These are phyloP conservation scores for Corbicula japonica DNA, from an alignment of 2,888 invertebrate genomes.

Conservation along the genomic window DNA sequence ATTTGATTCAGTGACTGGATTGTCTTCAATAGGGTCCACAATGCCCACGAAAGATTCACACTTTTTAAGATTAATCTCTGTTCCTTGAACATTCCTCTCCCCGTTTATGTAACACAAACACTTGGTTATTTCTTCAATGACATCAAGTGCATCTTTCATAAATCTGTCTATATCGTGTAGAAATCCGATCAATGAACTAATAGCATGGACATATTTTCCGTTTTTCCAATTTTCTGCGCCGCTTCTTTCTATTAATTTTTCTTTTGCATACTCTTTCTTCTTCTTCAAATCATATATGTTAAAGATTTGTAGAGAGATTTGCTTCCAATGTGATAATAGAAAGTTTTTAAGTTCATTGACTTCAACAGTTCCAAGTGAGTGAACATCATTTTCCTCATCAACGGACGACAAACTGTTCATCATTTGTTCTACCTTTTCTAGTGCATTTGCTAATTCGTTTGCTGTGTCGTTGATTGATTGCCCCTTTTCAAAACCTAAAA, in stretches of 20 bases:
- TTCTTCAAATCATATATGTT: neutral
- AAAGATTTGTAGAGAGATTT: neutral
- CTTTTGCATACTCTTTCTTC: slow-evolving; percentile 9
- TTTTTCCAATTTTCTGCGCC: slow-evolving; percentile 21
- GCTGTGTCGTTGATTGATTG: neutral
- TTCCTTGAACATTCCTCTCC: neutral
- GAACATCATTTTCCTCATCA: neutral
- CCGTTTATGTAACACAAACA: slow-evolving; percentile 6
- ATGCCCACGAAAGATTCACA: neutral
- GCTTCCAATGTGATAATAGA: neutral
- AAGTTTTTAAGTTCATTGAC: neutral
- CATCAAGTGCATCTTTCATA: too few species aligned
- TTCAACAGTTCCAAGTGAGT: neutral
- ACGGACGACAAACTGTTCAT: neutral
- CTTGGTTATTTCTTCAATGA: neutral
- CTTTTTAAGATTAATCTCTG: neutral
- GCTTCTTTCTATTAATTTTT: slow-evolving; percentile 10
- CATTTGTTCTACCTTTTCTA: neutral
- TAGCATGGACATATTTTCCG: slow-evolving; percentile 9
- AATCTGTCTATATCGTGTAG: slow-evolving; percentile 18
- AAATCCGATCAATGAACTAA: slow-evolving; percentile 11
- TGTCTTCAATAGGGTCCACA: neutral
- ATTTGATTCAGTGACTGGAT: too few species aligned
- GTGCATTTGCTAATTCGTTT: neutral
- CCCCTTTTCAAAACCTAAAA: slow-evolving; percentile 12